Base-by-base conservation (phyloP, 2,797 vertebrate genomes). In the Epinephelus coioides region DNA sequence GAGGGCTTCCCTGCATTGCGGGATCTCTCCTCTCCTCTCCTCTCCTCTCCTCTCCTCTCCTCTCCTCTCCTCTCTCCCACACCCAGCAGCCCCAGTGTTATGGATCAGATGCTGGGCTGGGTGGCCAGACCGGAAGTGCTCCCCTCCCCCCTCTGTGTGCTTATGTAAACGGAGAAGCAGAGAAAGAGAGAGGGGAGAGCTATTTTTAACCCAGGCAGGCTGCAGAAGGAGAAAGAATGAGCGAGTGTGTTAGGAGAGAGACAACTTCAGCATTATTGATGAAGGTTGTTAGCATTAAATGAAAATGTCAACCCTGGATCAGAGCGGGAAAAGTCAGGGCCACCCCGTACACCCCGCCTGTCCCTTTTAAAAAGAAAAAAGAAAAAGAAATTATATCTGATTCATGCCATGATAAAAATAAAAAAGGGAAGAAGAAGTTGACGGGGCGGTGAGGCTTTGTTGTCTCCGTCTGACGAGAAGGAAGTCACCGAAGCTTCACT, bases 121-220 rank as follows among this genome's bases (percentile, higher is more conserved):
- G 94, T 90, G 83, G 91, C 95, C 94, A 87, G 90, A 94, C 91
- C 93, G 94, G 95, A 95, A 95, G 94, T 92, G 90, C 83, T 90
- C 92, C 92, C 94, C 92, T 92, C 92, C 93, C 93, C 92, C 90
- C 73, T 76, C 93, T 69, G 83, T 91, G 93, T 84, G 90, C 94
- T 97, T 95, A 90, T 95, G 94, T 93, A 95, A 96, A 96, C 94
- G 92, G 90, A 92, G 93, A 94, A 94, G 90, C 79, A 38, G 40
- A 94, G 92, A 88, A 91, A 92, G 90, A 88, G 81, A 90, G 93
- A 87, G 88, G 91, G 57, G 90, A 93, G 90, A 84, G 89, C 92
- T 97, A 95, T 96, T 96, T 97, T 95, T 96, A 96, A 93, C 89
- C 81, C 88, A 74, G 91, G 89, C 91, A 84, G 88, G 86, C 91